These are phyloP conservation scores for Prunella fulvescens DNA, from an alignment of 2,113 vertebrate genomes.

Conservation along the genomic window DNA sequence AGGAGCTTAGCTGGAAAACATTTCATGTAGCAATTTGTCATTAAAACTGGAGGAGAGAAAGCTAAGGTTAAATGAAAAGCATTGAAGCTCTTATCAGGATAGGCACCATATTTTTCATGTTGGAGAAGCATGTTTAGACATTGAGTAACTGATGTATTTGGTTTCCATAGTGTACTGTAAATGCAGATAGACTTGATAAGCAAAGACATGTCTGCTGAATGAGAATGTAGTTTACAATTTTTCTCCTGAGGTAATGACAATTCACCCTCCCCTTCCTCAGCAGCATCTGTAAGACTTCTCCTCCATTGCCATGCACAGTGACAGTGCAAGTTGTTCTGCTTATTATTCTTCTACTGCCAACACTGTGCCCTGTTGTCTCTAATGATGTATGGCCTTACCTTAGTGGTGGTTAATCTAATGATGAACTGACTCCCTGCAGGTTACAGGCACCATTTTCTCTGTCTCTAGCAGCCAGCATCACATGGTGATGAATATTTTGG, in stretches of 20 bases:
- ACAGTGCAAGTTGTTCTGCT: constrained; percentile 16
- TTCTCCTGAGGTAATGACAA: neutral
- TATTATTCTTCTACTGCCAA: constrained; percentile 20
- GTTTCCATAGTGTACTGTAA: neutral
- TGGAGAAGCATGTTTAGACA: neutral
- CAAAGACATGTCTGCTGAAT: neutral
- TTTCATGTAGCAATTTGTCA: neutral
- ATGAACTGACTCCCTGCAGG: constrained; percentile 46
- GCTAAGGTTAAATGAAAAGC: constrained; percentile 46
- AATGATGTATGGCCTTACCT: constrained; percentile 49
- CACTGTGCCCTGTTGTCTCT: neutral
- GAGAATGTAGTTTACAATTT: neutral
- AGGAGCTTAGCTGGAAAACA: neutral
- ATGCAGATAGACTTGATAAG: constrained; percentile 21
- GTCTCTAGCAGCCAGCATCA: constrained; percentile 35
- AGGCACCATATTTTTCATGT: constrained; percentile 4
- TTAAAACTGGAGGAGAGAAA: constrained; percentile 7
- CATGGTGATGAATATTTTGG: constrained; percentile 22
- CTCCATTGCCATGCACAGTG: neutral
- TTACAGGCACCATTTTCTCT: constrained; percentile 50
- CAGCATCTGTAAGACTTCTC: neutral
- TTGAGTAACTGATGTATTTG: constrained; percentile 15
- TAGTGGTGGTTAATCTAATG: constrained; percentile 61
- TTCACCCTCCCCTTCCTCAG: neutral
- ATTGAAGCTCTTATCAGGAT: constrained; percentile 23